phyloP scores from a whole-genome alignment of 1,140 invertebrate genomes.

The Oryctes rhinoceros region DNA sequence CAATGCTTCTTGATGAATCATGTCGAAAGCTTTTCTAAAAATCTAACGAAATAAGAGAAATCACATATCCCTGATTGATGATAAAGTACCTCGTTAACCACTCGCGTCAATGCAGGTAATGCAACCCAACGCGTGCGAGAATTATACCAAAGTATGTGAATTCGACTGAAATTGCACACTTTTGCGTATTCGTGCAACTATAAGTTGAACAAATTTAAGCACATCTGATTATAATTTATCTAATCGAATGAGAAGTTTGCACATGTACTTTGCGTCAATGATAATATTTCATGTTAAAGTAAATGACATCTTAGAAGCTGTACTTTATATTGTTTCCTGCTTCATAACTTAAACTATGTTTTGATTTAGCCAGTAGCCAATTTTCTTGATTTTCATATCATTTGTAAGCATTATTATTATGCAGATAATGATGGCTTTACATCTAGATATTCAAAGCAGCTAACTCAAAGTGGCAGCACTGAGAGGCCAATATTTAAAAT shows the following conservation, averaged over 20 bases:
- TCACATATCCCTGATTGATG: no score
- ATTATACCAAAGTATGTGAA: neutral
- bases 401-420: neutral
- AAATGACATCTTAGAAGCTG: neutral
- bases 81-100: no score
- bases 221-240: neutral
- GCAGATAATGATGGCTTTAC: conserved; percentile 9
- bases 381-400: neutral
- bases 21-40: no score
- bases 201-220: neutral
- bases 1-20: no score
- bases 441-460: neutral
- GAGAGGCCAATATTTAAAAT: neutral
- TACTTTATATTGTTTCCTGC: neutral
- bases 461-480: neutral
- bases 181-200: neutral
- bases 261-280: neutral
- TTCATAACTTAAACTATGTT: neutral
- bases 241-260: neutral
- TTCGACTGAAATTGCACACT: neutral
- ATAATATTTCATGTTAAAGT: neutral
- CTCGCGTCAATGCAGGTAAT: no score
- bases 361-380: neutral
- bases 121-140: neutral
- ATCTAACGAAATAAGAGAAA: no score